Evolutionary conservation across 2,113 vertebrate species (phyloP), one percentile per base, ranked within the genome.

Genomic region (Siniperca chuatsi): DNA sequence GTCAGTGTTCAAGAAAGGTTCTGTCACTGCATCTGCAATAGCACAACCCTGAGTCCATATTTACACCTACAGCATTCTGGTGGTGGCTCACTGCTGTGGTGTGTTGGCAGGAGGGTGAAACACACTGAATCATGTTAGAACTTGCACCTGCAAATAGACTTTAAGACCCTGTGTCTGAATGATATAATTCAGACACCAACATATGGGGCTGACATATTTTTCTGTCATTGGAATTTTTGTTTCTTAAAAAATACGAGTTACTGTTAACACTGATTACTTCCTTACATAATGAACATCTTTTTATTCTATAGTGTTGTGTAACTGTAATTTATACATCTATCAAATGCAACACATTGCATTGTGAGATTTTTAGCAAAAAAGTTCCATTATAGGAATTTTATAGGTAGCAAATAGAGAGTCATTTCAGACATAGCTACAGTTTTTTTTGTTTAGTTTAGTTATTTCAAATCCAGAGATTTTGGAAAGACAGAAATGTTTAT

Each of bases 1-100:
- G 44, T 10, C 61, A 12, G 16, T 96, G 95, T 96, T 97, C 90
- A 97, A 96, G 90, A 97, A 97, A 93, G 97, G 96, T 97, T 93
- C 55, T 71, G 50, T 48, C 50, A 18, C 16, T 48, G 58, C 55
- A 67, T 78, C 84, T 54, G 67, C 40, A 50, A 16, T 1, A 69
- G 40, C 57, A 60, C 44, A 4, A 40, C 29, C 40, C 10, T 16
- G 21, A 81, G 65, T 78, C 50, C 55, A 55, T 35, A 40, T 78
- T 68, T 37, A 85, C 61, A 81, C 67, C 82, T 70, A 79, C 76
- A 0, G 16, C 62, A 6, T 55, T 65, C 77, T 80, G 83, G 52
- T 67, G 29, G 29, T 29, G 29, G 29, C 29, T 29, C 52, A 11
- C 42, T n/a, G 78, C 40, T 57, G 65, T 20, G 67, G 23, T 62